Evolutionary conservation across 2,113 vertebrate species (phyloP), one percentile per base, ranked within the genome.

Genomic region (Astur gentilis): DNA sequence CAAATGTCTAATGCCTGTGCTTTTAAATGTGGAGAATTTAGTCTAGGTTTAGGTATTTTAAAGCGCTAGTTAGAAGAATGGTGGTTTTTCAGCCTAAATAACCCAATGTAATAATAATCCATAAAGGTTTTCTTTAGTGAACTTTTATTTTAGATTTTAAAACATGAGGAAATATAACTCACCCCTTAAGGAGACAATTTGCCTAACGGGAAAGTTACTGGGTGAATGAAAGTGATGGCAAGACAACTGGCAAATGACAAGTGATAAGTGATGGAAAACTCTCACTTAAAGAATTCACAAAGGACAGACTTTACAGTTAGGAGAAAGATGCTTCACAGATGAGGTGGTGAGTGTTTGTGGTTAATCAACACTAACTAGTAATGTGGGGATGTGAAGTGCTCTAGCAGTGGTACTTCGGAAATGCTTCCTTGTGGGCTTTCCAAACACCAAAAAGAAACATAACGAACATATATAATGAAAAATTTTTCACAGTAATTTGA

Each of bases 381-480:
- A 10, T 7, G 15, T 12, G 52, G 40, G 38, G 40, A 26, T 38
- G 34, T 16, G 40, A 54, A 44, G 12, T 31, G 18, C 36, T 86
- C 45, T 36, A 34, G 26, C 25, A 6, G 21, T 61, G 25, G 16
- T 50, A 26, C 71, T 50, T 47, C 1, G 52, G 38, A 11, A 20
- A 16, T 0, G 1, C 40, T 67, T 78, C 44, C 5, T 21, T 65
- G 16, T 45, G 34, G 20, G 20, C 27, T 79, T 87, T 42, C 78
- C 58, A 60, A 55, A 66, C 52, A n/a, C 26, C 58, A 25, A 18
- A 8, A 72, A 54, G 49, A 25, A n/a, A 40, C 18, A 26, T 21
- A 26, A 11, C 0, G 3, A 67, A 15, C 18, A 9, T 31, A 3
- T 2, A 2, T 2, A 55, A 1, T 9, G 31, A 65, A 65, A 47